These are phyloP conservation scores for Marmota monax DNA, from an alignment of 2,113 vertebrate genomes.

Conservation along the genomic window DNA sequence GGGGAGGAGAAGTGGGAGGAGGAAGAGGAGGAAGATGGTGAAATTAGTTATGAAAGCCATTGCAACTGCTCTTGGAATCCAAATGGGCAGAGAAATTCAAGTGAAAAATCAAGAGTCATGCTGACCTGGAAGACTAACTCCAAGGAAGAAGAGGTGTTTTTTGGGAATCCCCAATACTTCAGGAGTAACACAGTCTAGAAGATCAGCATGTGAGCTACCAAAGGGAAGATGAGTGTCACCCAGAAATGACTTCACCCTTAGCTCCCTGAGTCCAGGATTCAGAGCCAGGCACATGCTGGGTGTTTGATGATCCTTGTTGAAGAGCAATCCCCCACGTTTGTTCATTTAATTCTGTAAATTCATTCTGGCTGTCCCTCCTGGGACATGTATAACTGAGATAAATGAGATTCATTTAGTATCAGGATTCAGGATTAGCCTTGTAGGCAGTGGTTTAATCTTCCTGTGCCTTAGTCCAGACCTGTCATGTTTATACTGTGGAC, in stretches of 20 bases:
- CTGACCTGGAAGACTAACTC: neutral
- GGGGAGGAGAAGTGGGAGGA: neutral
- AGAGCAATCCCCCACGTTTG: neutral
- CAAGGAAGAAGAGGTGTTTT: neutral
- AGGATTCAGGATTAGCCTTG: too few species aligned
- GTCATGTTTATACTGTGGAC: too few species aligned
- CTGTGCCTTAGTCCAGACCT: too few species aligned
- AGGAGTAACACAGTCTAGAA: neutral
- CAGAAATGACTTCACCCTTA: neutral
- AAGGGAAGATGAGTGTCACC: neutral
- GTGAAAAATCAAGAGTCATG: neutral
- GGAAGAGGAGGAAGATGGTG: neutral
- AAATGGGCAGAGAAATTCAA: neutral
- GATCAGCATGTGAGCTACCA: fast-evolving
- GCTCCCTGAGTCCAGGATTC: neutral
- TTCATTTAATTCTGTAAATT: neutral
- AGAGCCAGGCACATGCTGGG: neutral
- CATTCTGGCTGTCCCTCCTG: neutral
- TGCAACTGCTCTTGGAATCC: neutral
- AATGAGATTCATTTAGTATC: neutral
- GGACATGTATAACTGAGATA: neutral
- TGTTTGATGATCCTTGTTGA: neutral
- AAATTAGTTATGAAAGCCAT: neutral
- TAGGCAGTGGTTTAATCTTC: too few species aligned
- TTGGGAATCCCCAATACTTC: neutral